phyloP scores from a whole-genome alignment of 2,113 vertebrate genomes.

The Phalacrocorax carbo region DNA sequence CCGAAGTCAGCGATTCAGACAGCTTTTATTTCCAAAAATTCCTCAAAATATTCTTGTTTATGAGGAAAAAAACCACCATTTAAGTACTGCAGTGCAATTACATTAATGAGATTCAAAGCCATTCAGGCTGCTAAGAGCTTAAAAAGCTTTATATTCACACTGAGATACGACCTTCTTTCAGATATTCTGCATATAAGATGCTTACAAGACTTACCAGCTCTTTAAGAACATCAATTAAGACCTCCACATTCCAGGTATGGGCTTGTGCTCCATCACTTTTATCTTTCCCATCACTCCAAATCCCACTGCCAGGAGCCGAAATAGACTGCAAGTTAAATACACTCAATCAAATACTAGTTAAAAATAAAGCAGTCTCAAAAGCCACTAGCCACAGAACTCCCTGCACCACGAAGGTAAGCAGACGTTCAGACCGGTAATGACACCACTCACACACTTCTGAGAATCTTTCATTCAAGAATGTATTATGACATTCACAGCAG shows the following conservation, averaged over 20 bases:
- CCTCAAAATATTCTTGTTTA: not conserved
- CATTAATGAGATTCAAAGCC: not conserved
- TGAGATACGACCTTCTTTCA: not conserved
- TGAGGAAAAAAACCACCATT: not conserved
- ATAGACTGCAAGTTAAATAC: constrained; percentile 84
- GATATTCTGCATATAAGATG: not conserved
- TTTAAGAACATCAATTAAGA: constrained; percentile 96
- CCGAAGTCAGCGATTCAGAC: not conserved
- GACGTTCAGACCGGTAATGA: not conserved
- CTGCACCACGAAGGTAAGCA: not conserved
- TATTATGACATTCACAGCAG: not conserved
- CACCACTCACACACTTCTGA: not conserved
- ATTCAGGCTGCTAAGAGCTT: not conserved
- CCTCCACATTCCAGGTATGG: constrained; percentile 98
- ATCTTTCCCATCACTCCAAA: constrained; percentile 99
- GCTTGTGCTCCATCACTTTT: constrained; percentile 93
- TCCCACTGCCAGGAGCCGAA: constrained; percentile 93
- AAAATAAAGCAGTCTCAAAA: not conserved
- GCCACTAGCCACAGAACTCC: not conserved
- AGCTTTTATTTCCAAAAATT: not conserved
- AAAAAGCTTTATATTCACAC: not conserved
- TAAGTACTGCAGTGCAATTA: not conserved
- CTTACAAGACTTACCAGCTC: constrained; percentile 85
- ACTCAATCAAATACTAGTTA: not conserved
- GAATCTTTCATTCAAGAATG: not conserved